phyloP scores from a whole-genome alignment of 2,888 invertebrate genomes.

The Drosophila sordidula region DNA sequence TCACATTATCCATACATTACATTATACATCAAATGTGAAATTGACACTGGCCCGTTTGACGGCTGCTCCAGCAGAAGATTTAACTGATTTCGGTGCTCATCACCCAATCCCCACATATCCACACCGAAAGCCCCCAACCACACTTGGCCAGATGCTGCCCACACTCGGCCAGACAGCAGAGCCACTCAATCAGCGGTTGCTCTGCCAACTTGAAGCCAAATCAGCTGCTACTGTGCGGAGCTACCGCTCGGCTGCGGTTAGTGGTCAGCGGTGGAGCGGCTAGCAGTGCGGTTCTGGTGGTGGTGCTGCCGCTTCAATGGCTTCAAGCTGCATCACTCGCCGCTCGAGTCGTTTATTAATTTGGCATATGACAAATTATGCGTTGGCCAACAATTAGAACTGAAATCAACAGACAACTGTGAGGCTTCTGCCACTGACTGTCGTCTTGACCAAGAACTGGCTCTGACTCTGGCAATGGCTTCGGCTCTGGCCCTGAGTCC shows the following conservation, averaged over 20 bases:
- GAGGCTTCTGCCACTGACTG: conserved; percentile 25
- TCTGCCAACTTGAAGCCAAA: conserved; percentile 69
- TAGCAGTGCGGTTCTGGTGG: not conserved
- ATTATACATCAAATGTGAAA: not conserved
- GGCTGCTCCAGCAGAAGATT: not conserved
- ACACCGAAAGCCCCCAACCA: not conserved
- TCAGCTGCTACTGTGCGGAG: conserved; percentile 67
- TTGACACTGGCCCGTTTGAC: not conserved
- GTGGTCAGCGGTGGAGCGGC: conserved; percentile 11
- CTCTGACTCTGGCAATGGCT: not conserved
- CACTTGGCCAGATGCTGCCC: conserved; percentile 38
- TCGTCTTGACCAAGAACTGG: conserved; percentile 15
- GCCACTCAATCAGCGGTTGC: conserved; percentile 66
- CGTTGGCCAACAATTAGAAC: conserved; percentile 71
- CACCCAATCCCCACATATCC: not conserved
- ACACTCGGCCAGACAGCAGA: conserved; percentile 26
- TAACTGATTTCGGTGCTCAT: not conserved
- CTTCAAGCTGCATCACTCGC: conserved; percentile 40
- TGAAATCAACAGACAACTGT: conserved; percentile 55
- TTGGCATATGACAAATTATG: conserved; percentile 80
- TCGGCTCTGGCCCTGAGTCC: too few species aligned
- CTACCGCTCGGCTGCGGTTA: conserved; percentile 1
- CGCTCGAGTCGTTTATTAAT: conserved; percentile 69
- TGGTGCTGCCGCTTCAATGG: conserved; percentile 29
- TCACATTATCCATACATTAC: too few species aligned